phyloP scores from a whole-genome alignment of 2,797 vertebrate genomes.

The Buceros bicornis region DNA sequence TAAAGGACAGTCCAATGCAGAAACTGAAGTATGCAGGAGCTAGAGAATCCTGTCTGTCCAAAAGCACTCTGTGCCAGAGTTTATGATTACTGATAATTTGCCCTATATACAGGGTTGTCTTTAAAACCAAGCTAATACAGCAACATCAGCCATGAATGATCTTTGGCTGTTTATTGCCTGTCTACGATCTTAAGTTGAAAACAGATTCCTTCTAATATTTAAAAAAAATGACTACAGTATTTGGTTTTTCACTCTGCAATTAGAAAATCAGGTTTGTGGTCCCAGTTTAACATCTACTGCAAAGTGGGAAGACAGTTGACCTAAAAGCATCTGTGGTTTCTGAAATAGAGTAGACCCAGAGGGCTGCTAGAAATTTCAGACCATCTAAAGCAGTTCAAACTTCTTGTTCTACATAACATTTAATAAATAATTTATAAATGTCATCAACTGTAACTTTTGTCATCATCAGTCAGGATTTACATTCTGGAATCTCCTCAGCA shows the following conservation, averaged over 20 bases:
- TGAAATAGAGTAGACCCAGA: background rate
- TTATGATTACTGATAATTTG: constrained; percentile 20
- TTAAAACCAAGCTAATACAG: constrained; percentile 56
- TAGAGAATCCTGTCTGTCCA: constrained; percentile 49
- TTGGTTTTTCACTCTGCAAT: background rate
- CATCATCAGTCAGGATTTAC: background rate
- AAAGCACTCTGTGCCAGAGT: background rate
- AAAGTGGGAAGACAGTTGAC: background rate
- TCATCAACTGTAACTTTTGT: background rate
- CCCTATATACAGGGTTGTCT: background rate
- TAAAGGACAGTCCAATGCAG: constrained; percentile 20
- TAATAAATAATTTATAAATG: constrained; percentile 28
- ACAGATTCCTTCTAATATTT: background rate
- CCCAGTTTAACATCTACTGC: background rate
- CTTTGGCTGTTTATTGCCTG: background rate
- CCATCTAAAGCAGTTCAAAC: background rate
- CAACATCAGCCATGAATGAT: constrained; percentile 17
- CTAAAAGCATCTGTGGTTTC: background rate
- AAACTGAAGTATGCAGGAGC: constrained; percentile 15
- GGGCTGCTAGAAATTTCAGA: background rate
- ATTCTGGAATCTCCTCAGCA: background rate
- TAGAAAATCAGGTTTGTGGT: background rate
- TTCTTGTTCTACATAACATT: background rate
- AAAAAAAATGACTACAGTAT: background rate
- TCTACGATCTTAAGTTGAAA: background rate